phyloP scores from a whole-genome alignment of 2,113 vertebrate species.

The Dissostichus mawsoni region DNA sequence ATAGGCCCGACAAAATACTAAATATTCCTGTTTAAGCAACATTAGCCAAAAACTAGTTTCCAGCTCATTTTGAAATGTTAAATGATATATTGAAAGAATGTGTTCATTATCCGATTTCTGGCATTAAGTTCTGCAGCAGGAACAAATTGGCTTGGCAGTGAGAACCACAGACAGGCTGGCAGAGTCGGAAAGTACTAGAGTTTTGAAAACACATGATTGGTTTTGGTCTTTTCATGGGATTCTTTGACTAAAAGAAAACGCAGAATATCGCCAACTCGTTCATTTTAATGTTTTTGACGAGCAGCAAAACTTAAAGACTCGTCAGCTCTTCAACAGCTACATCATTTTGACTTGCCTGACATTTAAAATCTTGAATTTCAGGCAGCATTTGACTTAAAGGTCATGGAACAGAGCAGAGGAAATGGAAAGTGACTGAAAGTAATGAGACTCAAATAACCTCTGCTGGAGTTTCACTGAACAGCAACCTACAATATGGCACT shows the following conservation, averaged over 20 bases:
- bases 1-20: neutral
- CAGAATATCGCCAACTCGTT: neutral
- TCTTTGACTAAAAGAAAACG: neutral
- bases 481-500: neutral
- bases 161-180: neutral
- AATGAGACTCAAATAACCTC: constrained; percentile 23
- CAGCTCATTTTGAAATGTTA: neutral
- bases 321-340: constrained; percentile 18
- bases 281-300: neutral
- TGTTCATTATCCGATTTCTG: neutral
- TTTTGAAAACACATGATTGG: no score
- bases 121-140: neutral
- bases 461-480: constrained; percentile 1
- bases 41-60: neutral
- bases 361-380: constrained; percentile 47
- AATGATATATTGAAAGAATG: neutral
- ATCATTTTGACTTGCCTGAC: constrained; percentile 43
- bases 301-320: neutral
- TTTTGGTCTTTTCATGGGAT: no score
- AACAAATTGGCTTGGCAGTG: neutral
- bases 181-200: neutral
- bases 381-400: constrained; percentile 50
- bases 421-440: constrained; percentile 40
- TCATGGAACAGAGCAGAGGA: constrained; percentile 19
- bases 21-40: neutral